These are phyloP conservation scores for Nycticebus coucang DNA, from an alignment of 2,113 vertebrate genomes.

Conservation along the genomic window DNA sequence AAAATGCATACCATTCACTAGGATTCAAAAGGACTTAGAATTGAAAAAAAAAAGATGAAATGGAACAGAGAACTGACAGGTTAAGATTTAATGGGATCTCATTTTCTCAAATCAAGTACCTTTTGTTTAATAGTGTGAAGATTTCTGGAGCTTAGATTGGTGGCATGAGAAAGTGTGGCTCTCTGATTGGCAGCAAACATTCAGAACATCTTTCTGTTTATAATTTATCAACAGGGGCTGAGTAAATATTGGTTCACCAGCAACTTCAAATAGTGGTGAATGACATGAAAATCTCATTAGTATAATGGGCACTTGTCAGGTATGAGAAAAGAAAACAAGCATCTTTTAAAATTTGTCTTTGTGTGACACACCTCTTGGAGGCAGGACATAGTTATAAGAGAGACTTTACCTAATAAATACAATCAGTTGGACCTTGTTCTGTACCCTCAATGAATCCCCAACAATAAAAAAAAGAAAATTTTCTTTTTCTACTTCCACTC, in stretches of 20 bases:
- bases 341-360: conserved; percentile 34
- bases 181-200: neutral
- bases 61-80: neutral
- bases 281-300: neutral
- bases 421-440: too few species aligned
- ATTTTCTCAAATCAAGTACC: neutral
- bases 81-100: neutral
- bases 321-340: neutral
- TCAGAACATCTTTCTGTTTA: neutral
- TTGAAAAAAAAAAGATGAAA: neutral
- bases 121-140: neutral
- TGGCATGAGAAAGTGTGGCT: neutral
- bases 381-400: too few species aligned
- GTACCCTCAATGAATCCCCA: too few species aligned
- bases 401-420: too few species aligned
- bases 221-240: neutral
- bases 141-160: neutral
- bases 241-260: neutral
- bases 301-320: neutral
- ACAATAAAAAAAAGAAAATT: too few species aligned
- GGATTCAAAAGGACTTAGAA: neutral
- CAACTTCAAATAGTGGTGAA: neutral
- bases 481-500: too few species aligned
- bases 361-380: too few species aligned
- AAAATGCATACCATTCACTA: neutral